Conservation (phyloP, 2,888 invertebrate species). For the Glomeris marginata region DNA sequence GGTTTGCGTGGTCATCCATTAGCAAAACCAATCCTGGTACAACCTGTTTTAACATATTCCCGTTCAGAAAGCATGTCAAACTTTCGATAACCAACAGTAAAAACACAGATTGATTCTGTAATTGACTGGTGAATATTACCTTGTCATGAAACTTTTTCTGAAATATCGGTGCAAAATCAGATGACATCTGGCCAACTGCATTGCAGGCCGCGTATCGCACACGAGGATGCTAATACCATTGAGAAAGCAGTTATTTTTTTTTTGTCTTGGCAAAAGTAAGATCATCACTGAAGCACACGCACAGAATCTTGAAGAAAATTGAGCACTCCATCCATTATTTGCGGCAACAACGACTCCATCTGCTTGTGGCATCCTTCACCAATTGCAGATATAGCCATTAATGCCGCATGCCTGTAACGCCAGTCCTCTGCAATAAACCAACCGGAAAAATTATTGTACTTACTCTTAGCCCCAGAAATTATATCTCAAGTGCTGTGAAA, state of each 20-base stretch:
- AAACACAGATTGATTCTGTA: background rate
- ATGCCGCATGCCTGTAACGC: constrained; percentile 67
- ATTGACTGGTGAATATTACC: constrained; percentile 30
- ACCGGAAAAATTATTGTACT: background rate
- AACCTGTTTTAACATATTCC: constrained; percentile 35
- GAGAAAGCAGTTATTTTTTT: background rate
- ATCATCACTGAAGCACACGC: constrained; percentile 26
- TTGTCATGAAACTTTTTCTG: constrained; percentile 96
- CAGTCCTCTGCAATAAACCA: constrained; percentile 29
- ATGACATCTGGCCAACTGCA: constrained; percentile 96
- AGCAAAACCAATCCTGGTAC: constrained; percentile 78
- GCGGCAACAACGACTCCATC: constrained; percentile 88
- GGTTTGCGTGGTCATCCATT: constrained; percentile 77
- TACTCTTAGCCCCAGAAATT: background rate
- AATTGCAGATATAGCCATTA: constrained; percentile 96
- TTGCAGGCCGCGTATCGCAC: constrained; percentile 97
- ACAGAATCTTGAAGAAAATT: constrained; percentile 70
- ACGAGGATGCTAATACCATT: constrained; percentile 52
- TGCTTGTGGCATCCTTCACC: constrained; percentile 98
- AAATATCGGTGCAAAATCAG: constrained; percentile 91
- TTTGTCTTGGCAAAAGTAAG: background rate
- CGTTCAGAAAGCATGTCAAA: no score
- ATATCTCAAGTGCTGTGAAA: background rate
- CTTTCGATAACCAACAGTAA: background rate
- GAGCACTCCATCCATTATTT: constrained; percentile 80